Conservation (phyloP, 2,113 vertebrate species). For the Cynocephalus volans region DNA sequence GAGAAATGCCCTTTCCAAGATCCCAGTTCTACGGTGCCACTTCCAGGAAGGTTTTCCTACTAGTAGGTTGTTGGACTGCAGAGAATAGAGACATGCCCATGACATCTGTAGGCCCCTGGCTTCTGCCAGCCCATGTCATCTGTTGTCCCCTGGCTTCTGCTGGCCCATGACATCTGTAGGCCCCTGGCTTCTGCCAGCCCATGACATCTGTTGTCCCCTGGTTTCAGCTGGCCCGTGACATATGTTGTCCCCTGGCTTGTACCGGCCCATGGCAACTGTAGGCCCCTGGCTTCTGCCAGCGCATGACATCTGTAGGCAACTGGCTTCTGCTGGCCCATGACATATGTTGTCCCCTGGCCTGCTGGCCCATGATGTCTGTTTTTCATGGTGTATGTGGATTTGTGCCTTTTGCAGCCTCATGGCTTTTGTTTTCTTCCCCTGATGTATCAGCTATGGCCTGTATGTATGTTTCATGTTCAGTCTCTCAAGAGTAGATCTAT, state of each 20-base stretch:
- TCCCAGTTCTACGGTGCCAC: too few relatives aligned
- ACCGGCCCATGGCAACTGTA: rapidly evolving
- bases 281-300: background rate
- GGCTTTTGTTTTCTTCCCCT: background rate
- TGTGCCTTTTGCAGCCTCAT: background rate
- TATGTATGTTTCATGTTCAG: background rate
- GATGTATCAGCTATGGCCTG: background rate
- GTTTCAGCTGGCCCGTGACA: background rate
- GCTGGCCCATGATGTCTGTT: background rate
- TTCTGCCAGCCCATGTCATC: background rate
- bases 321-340: background rate
- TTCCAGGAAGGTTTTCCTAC: background rate
- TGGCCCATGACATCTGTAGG: background rate
- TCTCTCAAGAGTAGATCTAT: background rate
- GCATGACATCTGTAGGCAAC: background rate
- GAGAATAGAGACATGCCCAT: background rate
- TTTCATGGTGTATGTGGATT: background rate
- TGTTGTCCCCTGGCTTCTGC: background rate
- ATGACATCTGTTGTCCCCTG: background rate
- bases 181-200: background rate
- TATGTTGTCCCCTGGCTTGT: background rate
- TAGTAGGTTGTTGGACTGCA: background rate
- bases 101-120: background rate
- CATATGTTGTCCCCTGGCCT: background rate
- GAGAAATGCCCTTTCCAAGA: background rate